Evolutionary conservation across 2,888 invertebrate species (phyloP).

Genomic region (Machimus rusticus): DNA sequence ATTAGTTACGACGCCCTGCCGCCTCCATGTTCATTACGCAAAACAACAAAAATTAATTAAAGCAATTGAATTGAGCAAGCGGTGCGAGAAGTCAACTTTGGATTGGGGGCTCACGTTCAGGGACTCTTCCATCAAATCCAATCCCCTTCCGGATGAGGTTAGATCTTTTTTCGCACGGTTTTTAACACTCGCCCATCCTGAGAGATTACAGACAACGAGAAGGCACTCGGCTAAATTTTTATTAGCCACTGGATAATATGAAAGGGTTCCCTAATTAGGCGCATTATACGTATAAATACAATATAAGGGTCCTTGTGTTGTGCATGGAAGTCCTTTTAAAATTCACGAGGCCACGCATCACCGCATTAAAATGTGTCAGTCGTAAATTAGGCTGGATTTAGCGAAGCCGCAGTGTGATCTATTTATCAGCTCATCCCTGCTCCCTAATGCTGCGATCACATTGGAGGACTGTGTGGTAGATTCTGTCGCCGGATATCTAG

Average conservation of each 20-base stretch:
- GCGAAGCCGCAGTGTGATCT: neutral
- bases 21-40: neutral
- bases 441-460: neutral
- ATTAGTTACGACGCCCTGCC: neutral
- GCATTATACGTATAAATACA: no score
- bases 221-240: neutral
- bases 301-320: neutral
- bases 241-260: neutral
- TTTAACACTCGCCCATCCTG: neutral
- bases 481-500: neutral
- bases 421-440: neutral
- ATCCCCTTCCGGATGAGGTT: neutral
- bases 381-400: neutral
- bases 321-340: neutral
- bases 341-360: neutral
- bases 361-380: neutral
- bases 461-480: neutral
- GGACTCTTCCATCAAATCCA: neutral
- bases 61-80: neutral
- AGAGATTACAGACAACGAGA: neutral
- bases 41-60: neutral
- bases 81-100: neutral
- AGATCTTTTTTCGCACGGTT: neutral
- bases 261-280: neutral
- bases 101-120: neutral